A percentile compares a stretch with the other conserved stretches of the same genome.
Evolutionary conservation across 2,113 vertebrate genomes (phyloP).

Genomic region (Origma solitaria): DNA sequence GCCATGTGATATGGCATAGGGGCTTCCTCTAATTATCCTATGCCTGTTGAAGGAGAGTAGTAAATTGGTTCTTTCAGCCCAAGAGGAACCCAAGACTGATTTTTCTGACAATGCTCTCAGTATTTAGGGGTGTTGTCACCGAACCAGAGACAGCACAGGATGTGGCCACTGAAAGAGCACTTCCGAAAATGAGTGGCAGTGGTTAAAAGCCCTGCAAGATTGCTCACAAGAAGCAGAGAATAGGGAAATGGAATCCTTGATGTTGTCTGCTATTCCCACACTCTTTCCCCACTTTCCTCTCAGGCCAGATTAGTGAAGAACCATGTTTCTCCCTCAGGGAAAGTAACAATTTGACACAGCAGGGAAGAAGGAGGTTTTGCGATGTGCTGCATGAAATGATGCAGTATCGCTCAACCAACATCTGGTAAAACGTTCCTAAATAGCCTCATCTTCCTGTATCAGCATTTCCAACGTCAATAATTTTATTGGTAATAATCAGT

Average conservation of each 20-base stretch:
- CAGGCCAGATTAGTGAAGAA: background rate
- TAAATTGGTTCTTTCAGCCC: conserved; percentile 19
- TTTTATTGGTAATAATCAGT: conserved; percentile 18
- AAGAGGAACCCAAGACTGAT: background rate
- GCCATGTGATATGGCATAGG: background rate
- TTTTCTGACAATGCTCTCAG: conserved; percentile 25
- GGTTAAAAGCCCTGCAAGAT: background rate
- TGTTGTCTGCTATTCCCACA: background rate
- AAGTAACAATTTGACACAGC: conserved; percentile 4
- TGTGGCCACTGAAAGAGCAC: background rate
- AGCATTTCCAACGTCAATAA: conserved; percentile 27
- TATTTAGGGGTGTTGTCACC: conserved; percentile 20
- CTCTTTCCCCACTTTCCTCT: background rate
- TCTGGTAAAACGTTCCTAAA: background rate
- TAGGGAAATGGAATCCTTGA: background rate
- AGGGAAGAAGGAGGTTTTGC: background rate
- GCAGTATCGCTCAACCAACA: background rate
- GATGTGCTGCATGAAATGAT: background rate
- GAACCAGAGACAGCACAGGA: background rate
- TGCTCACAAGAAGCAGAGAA: background rate
- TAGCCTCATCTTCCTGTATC: background rate
- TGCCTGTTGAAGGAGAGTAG: background rate
- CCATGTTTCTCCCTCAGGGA: background rate
- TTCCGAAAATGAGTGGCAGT: background rate
- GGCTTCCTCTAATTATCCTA: background rate